These are phyloP conservation scores for Anguilla japonica DNA, from an alignment of 2,113 vertebrate species.

Conservation along the genomic window DNA sequence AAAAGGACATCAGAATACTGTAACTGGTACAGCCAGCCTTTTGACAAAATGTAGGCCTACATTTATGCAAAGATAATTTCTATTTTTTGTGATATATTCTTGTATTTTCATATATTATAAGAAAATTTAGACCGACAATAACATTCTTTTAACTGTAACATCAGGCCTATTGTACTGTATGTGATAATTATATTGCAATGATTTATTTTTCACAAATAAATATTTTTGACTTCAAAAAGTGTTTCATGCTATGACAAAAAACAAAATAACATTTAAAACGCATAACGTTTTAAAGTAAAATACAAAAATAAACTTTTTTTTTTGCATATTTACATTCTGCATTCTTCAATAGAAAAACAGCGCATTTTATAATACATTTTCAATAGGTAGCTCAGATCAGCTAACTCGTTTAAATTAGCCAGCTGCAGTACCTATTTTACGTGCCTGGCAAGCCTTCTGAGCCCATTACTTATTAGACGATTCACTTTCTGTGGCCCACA, in stretches of 20 bases:
- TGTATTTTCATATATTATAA: conserved; percentile 34
- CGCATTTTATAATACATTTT: too few species aligned
- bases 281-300: too few species aligned
- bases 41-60: conserved; percentile 37
- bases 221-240: conserved; percentile 40
- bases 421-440: too few species aligned
- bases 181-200: conserved; percentile 42
- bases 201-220: conserved; percentile 63
- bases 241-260: neutral
- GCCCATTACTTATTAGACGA: too few species aligned
- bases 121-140: neutral
- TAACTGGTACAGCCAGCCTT: conserved; percentile 46
- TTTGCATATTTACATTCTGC: too few species aligned
- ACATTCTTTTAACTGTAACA: neutral
- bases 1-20: conserved; percentile 41
- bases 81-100: conserved; percentile 48
- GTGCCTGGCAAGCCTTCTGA: too few species aligned
- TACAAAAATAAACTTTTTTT: too few species aligned
- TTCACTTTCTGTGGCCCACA: too few species aligned
- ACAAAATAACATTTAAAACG: too few species aligned
- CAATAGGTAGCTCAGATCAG: too few species aligned
- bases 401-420: too few species aligned
- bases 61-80: conserved; percentile 38
- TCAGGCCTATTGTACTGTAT: conserved; percentile 34
- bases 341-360: too few species aligned